phyloP scores from a whole-genome alignment of 2,888 invertebrate species.

The Gastracanthus pulcherrimus region DNA sequence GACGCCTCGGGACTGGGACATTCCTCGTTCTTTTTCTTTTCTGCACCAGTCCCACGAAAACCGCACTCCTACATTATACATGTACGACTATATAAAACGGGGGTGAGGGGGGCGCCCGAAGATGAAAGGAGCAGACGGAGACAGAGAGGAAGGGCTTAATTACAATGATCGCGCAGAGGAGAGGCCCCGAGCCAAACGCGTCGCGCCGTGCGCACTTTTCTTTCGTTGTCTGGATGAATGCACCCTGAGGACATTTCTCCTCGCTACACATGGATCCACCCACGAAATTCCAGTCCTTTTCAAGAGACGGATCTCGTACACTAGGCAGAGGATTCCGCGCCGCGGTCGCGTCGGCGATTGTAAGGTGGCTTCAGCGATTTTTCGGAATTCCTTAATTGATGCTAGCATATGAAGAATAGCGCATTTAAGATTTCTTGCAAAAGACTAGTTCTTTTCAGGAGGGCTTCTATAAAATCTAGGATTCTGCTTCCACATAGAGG shows the following conservation, averaged over 20 bases:
- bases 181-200: background rate
- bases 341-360: too few species aligned
- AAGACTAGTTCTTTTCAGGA: too few species aligned
- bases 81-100: background rate
- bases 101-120: background rate
- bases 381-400: too few species aligned
- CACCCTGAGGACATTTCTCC: slow-evolving; percentile 5
- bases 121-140: background rate
- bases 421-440: too few species aligned
- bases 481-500: too few species aligned
- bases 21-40: background rate
- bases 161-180: slow-evolving; percentile 13
- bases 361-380: background rate
- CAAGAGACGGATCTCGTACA: too few species aligned
- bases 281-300: slow-evolving; percentile 16
- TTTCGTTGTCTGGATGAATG: background rate
- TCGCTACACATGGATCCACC: background rate
- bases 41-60: background rate
- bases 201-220: background rate
- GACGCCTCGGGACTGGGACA: background rate
- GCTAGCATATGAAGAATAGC: too few species aligned
- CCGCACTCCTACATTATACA: background rate
- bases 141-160: slow-evolving; percentile 7
- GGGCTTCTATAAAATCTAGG: too few species aligned
- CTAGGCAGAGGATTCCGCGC: too few species aligned